phyloP scores from a whole-genome alignment of 1,140 invertebrate species.

The Holotrichia oblita region DNA sequence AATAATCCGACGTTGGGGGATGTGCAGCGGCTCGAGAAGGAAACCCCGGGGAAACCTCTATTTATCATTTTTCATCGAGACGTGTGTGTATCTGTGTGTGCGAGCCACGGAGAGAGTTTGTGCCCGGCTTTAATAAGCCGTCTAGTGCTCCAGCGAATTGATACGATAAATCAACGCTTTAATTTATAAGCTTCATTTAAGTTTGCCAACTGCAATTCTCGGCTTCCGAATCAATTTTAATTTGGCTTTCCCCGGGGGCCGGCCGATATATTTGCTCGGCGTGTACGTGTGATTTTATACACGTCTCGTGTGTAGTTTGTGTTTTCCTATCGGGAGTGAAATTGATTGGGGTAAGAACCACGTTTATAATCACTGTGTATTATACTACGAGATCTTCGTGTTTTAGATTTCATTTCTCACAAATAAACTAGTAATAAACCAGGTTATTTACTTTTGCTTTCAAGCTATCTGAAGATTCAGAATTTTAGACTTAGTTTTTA shows the following conservation, averaged over 20 bases:
- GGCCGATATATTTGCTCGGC: no score
- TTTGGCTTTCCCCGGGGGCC: not conserved
- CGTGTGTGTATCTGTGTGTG: not conserved
- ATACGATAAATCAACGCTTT: not conserved
- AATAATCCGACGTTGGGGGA: not conserved
- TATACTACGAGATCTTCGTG: no score
- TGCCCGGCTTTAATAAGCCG: not conserved
- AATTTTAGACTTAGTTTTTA: no score
- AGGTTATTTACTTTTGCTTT: no score
- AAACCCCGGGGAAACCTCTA: not conserved
- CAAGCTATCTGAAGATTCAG: no score
- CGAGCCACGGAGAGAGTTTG: not conserved
- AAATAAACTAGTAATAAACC: no score
- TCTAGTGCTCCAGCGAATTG: not conserved
- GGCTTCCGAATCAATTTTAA: conserved; percentile 27
- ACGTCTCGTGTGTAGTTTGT: not conserved
- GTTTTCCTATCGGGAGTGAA: no score
- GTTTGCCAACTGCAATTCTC: conserved; percentile 13
- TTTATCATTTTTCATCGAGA: conserved; percentile 8
- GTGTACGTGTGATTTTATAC: not conserved
- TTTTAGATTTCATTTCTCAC: no score
- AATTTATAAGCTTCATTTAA: conserved; percentile 34
- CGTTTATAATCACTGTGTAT: no score
- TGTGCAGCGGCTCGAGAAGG: not conserved
- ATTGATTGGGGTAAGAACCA: no score